Evolutionary conservation across 2,113 vertebrate genomes (phyloP).

Genomic region (Myodes glareolus): DNA sequence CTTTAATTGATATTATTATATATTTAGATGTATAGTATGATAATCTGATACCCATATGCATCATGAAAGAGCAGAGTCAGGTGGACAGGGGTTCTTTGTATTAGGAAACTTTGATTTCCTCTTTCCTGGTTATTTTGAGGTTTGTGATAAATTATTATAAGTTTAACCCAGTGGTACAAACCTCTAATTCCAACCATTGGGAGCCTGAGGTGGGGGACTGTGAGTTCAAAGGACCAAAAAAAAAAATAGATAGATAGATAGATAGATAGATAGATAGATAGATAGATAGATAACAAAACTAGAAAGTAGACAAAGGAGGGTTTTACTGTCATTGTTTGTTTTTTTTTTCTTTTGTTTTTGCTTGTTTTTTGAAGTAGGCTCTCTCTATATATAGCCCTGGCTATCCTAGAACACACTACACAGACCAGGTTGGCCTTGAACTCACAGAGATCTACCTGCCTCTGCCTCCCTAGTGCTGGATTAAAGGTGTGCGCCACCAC

Average conservation of each 20-base stretch:
- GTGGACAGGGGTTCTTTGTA: not conserved
- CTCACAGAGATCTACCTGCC: not conserved
- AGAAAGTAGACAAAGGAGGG: not conserved
- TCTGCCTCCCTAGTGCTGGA: not conserved
- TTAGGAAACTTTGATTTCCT: not conserved
- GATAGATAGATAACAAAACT: not conserved
- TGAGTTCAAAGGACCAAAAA: not conserved
- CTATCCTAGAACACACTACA: not conserved
- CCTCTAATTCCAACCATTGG: not conserved
- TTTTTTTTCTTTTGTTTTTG: not conserved
- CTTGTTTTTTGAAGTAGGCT: not conserved
- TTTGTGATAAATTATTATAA: not conserved
- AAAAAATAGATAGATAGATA: no score
- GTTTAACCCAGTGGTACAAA: not conserved
- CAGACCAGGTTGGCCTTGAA: not conserved
- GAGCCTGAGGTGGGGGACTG: not conserved
- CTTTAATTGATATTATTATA: not conserved
- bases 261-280: no score
- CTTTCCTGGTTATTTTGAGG: not conserved
- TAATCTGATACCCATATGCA: not conserved
- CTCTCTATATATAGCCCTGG: not conserved
- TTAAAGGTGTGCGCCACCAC: not conserved
- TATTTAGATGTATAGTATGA: not conserved
- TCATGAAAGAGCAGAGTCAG: no score
- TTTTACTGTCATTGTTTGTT: not conserved